phyloP scores from a whole-genome alignment of 1,140 invertebrate species.

The Chironomus tepperi region DNA sequence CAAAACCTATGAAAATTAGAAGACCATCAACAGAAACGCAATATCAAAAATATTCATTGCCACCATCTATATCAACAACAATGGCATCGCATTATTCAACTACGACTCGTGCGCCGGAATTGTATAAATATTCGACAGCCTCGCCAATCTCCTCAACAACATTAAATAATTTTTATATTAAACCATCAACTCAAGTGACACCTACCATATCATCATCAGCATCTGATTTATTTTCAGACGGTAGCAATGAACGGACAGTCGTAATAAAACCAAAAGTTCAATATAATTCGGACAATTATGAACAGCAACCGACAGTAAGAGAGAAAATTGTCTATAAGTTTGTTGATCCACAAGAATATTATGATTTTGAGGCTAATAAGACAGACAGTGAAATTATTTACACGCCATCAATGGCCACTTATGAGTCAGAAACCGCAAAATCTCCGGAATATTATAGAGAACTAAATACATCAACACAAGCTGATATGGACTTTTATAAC shows the following conservation, averaged over 20 bases:
- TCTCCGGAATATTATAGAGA: not conserved
- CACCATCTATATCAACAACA: not conserved
- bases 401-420: not conserved
- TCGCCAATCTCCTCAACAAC: not conserved
- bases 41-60: not conserved
- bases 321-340: constrained; percentile 3
- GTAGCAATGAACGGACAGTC: not conserved
- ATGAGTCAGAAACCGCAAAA: not conserved
- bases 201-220: not conserved
- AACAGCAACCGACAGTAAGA: not conserved
- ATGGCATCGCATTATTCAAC: not conserved
- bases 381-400: not conserved
- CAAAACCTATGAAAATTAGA: not conserved
- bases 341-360: not conserved
- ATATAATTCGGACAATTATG: constrained; percentile 3
- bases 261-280: constrained; percentile 18
- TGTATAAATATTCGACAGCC: not conserved
- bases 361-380: not conserved
- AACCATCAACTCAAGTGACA: constrained; percentile 14
- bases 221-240: constrained; percentile 4
- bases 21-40: constrained; percentile 9
- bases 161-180: not conserved
- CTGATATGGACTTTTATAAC: constrained; percentile 1
- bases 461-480: not conserved
- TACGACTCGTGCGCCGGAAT: not conserved